These are phyloP conservation scores for Patagioenas fasciata DNA, from an alignment of 2,113 vertebrate species.

Conservation along the genomic window DNA sequence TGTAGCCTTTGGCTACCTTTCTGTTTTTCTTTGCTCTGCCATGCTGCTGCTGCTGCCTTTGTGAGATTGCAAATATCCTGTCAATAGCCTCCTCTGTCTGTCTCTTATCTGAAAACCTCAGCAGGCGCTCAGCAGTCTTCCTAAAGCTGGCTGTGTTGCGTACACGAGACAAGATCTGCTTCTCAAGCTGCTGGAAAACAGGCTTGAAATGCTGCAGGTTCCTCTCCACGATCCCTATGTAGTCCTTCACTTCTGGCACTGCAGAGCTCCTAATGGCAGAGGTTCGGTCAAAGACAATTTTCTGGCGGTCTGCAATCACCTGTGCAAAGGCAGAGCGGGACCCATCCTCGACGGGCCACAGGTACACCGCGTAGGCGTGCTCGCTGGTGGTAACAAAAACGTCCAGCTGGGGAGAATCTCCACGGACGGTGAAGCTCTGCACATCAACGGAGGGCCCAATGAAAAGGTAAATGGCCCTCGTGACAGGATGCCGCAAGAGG, in stretches of 20 bases:
- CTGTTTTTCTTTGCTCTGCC: conserved; percentile 79
- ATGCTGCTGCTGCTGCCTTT: conserved; percentile 77
- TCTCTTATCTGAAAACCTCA: conserved; percentile 90
- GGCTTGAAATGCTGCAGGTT: conserved; percentile 92
- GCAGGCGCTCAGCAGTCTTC: conserved; percentile 89
- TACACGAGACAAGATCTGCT: conserved; percentile 88
- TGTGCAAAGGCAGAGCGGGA: conserved; percentile 85
- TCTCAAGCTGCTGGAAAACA: conserved; percentile 93
- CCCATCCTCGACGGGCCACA: conserved; percentile 80
- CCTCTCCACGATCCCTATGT: conserved; percentile 83
- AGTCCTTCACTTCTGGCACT: conserved; percentile 85
- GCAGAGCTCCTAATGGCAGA: conserved; percentile 61
- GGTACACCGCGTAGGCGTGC: conserved; percentile 85
- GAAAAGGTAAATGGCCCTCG: conserved; percentile 89
- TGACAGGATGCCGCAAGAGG: conserved; percentile 84
- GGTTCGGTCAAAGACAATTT: conserved; percentile 87
- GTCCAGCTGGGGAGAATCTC: conserved; percentile 85
- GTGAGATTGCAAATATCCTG: conserved; percentile 87
- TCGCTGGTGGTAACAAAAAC: conserved; percentile 85
- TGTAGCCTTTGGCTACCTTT: conserved; percentile 79
- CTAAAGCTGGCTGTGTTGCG: conserved; percentile 88
- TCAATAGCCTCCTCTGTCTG: conserved; percentile 88
- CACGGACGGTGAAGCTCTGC: conserved; percentile 88
- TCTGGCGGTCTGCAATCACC: conserved; percentile 85
- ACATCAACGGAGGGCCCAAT: conserved; percentile 89